Evolutionary conservation across 2,888 invertebrate genomes (phyloP), one percentile per base, ranked within the genome.

Genomic region (Loripinus fragilis): DNA sequence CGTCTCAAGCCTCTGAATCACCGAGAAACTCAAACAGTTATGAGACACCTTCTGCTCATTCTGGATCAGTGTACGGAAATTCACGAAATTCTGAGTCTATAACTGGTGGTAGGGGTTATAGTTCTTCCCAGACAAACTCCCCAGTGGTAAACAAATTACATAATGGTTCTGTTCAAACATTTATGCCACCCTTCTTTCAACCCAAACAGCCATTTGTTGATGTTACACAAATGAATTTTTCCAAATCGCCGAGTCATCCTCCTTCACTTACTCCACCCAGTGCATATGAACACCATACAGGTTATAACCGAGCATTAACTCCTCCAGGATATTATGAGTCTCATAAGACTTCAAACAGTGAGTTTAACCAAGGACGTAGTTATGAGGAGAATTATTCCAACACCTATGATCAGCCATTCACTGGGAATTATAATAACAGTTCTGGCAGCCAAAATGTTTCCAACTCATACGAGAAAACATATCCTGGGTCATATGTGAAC

Each of bases 291-390:
- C 60, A 60, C 28, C 60, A 60, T 25, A 25, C 52, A 8, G 17
- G 60, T 60, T 12, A 25, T 52, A 15, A 69, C 28, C 69, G 52
- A 52, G 38, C n/a, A 55, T 60, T 80, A 30, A 67, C 69, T 7
- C 76, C 80, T 0, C 80, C 80, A 8, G 76, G 73, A 28, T 80
- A 55, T 42, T 80, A 74, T 48, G 73, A 80, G 50, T 48, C 70
- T 7, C 41, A 80, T 30, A 45, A 25, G 45, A 25, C 45, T 17
- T 48, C 25, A 15, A 38, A 28, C 28, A 66, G 15, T 25, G 60
- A 60, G 5, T 60, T n/a, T 20, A 60, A 60, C 7, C 60, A 60
- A 12, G 28, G 60, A 60, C 52, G 25, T 8, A 60, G 33, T 3
- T 30, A 33, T 60, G 33, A 33, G 2, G 23, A 23, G 25, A n/a